Evolutionary conservation across 2,113 vertebrate genomes (phyloP), one percentile per base, ranked within the genome.

Genomic region (Cathartes aura): DNA sequence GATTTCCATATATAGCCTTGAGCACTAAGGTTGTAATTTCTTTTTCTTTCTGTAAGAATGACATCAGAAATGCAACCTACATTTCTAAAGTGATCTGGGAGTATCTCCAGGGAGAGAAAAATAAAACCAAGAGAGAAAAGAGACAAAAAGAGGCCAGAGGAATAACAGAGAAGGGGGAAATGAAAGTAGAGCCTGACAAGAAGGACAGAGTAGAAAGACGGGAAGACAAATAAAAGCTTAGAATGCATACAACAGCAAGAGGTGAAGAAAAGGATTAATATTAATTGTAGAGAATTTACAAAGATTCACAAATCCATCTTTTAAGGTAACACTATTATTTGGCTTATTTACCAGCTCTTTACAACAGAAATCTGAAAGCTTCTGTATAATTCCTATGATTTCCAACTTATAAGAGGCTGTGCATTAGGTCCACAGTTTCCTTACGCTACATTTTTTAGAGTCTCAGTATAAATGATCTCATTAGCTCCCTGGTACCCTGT

Each of bases 41-140:
- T 89, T 82, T 83, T 82, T 67, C 22, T 64, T 91, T 84, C 58
- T 74, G 30, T 43, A 68, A 91, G 36, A 95, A 86, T 82, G 66
- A 72, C 56, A 90, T 86, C 42, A 84, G 74, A 80, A 87, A 79
- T 66, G 67, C 58, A 96, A 68, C 67, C 80, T 82, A 95, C 45
- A 91, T 88, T 94, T 96, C 66, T 93, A 68, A 88, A 83, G 63
- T 81, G 78, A 87, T 82, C 53, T 83, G n/a, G 12, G 55, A 81
- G 43, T 55, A 52, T 82, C 74, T 97, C 32, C 27, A 85, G 47
- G 32, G 66, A 87, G 32, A 66, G 29, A 76, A 94, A 91, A 94
- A 75, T 55, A 90, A 89, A 78, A 36, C 20, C 60, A 87, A 71
- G 32, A 50, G 21, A 72, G n/a, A 87, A 87, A 78, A 63, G 12